Percentiles rank a stretch among this genome's conserved stretches.
These are phyloP conservation scores for Drosophila repleta DNA, from an alignment of 1,140 invertebrate genomes.

Conservation along the genomic window DNA sequence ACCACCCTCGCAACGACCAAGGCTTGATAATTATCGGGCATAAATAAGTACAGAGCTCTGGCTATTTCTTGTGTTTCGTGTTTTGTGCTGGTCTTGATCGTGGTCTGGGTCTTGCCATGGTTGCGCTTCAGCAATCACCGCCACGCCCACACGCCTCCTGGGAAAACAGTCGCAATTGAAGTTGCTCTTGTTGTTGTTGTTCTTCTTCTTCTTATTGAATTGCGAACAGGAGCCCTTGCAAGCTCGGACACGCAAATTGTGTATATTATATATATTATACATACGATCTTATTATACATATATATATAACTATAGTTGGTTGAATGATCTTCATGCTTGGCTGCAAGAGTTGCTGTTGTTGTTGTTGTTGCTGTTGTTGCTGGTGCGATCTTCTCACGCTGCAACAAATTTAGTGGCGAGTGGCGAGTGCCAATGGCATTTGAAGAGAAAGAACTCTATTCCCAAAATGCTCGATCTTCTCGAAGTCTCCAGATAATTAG, in stretches of 20 bases:
- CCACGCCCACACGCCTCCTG: slow-evolving; percentile 54
- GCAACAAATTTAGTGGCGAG: slow-evolving; percentile 62
- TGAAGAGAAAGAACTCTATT: neutral
- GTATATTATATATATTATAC: slow-evolving; percentile 47
- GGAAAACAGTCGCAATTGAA: slow-evolving; percentile 44
- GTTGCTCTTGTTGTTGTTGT: slow-evolving; percentile 45
- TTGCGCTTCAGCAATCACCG: slow-evolving; percentile 60
- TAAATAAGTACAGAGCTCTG: slow-evolving; percentile 22
- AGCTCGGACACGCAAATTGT: slow-evolving; percentile 68
- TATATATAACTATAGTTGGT: slow-evolving; percentile 31
- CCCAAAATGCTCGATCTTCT: too few relatives aligned
- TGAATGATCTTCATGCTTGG: slow-evolving; percentile 75
- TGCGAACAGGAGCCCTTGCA: slow-evolving; percentile 39
- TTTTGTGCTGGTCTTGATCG: slow-evolving; percentile 46
- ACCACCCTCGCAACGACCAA: slow-evolving; percentile 20
- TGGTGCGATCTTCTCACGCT: slow-evolving; percentile 35
- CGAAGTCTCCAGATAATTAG: slow-evolving; percentile 38
- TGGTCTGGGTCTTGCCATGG: slow-evolving; percentile 52
- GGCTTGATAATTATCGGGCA: slow-evolving; percentile 38
- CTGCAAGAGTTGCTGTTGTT: slow-evolving; percentile 31
- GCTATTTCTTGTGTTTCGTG: slow-evolving; percentile 12
- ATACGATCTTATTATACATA: slow-evolving; percentile 29
- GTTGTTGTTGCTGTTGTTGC: slow-evolving; percentile 13
- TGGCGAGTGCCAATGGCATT: slow-evolving; percentile 7
- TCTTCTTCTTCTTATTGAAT: slow-evolving; percentile 50